Evolutionary conservation across 2,888 invertebrate species (phyloP), one percentile per base, ranked within the genome.

Genomic region (Nomada hirtipes): DNA sequence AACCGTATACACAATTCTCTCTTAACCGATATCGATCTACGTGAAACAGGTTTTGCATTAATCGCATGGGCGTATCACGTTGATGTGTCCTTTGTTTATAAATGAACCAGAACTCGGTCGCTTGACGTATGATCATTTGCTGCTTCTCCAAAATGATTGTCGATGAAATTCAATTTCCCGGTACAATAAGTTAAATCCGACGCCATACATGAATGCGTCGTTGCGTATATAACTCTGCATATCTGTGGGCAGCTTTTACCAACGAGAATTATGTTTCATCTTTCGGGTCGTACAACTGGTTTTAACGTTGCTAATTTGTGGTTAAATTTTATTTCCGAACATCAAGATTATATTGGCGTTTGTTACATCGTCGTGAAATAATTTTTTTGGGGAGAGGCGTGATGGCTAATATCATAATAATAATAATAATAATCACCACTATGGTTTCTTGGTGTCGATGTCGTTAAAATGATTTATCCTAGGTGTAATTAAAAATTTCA

Each of bases 41-140:
- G 61, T 61, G 59, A 67, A 80, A 70, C 74, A 61, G 57, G 75
- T 78, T 78, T 59, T 23, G 64, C 53, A 59, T 77, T 76, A 79
- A 84, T 84, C 86, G 84, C 82, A 84, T 77, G 78, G 59, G 42
- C 52, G 64, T 79, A 76, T 70, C 71, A 53, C 69, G 61, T 29
- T 65, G 65, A 70, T 77, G 61, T 69, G 75, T 83, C 80, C 79
- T 67, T 59, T 69, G 69, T 60, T 73, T 73, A 74, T 68, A 76
- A 67, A 73, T 55, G 63, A 42, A 64, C 61, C 26, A 78, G 57
- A 72, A 77, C 77, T 70, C 68, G 77, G 67, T 60, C 61, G 79
- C 69, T 75, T 57, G 82, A 85, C 83, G 69, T 68, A 69, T n/a
- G 79, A 83, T 85, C 79, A 53, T 75, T 86, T 68, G 70, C 79